Conservation (phyloP, 2,888 invertebrate species). For the Clunio marinus region DNA sequence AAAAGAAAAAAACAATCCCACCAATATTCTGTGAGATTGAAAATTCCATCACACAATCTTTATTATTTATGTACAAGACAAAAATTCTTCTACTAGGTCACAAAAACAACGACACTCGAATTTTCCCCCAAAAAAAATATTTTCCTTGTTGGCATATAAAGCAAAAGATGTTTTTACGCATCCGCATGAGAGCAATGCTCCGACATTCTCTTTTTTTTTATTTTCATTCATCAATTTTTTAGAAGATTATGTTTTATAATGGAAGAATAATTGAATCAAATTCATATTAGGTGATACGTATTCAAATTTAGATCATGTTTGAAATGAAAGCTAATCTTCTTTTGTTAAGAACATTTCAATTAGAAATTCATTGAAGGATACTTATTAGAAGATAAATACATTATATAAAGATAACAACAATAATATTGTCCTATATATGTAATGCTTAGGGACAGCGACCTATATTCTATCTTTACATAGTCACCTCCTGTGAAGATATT, state of each 20-base stretch:
- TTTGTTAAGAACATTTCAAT: too few relatives aligned
- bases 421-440: slow-evolving; percentile 27
- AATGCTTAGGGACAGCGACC: slow-evolving; percentile 17
- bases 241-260: slow-evolving; percentile 8
- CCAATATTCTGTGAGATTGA: too few relatives aligned
- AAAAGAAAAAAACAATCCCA: too few relatives aligned
- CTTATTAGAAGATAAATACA: too few relatives aligned
- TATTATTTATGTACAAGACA: neutral
- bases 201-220: neutral
- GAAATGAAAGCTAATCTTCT: too few relatives aligned
- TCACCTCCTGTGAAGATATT: slow-evolving; percentile 36
- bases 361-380: too few relatives aligned
- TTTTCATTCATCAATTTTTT: slow-evolving; percentile 39
- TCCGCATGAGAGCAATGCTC: slow-evolving; percentile 38
- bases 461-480: slow-evolving; percentile 30
- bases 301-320: neutral
- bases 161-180: slow-evolving; percentile 25
- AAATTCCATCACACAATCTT: slow-evolving; percentile 1
- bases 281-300: neutral
- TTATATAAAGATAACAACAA: slow-evolving; percentile 9
- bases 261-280: slow-evolving; percentile 36
- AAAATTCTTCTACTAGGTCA: slow-evolving; percentile 26
- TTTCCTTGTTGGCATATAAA: slow-evolving; percentile 19
- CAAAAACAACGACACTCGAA: neutral
- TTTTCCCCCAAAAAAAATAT: slow-evolving; percentile 2